These are phyloP conservation scores for Dromiciops gliroides DNA, from an alignment of 2,113 vertebrate species.

Conservation along the genomic window DNA sequence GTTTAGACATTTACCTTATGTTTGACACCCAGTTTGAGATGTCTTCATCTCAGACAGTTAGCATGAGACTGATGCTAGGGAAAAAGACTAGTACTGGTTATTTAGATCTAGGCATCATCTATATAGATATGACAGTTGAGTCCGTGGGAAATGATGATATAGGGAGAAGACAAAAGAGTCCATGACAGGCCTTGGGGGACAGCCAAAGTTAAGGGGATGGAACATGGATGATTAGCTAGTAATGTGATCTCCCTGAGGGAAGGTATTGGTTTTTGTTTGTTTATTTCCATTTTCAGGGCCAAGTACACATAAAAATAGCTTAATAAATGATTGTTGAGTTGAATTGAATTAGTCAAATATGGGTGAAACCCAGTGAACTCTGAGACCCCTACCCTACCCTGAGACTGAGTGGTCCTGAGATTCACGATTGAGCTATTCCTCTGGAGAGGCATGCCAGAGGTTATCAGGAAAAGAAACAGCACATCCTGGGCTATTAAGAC, in stretches of 20 bases:
- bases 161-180: neutral
- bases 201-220: neutral
- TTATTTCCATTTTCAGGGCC: neutral
- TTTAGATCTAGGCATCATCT: neutral
- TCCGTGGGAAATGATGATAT: neutral
- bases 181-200: neutral
- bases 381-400: neutral
- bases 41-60: neutral
- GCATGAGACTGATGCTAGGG: neutral
- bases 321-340: neutral
- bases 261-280: neutral
- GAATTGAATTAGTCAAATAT: neutral
- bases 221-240: neutral
- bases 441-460: neutral
- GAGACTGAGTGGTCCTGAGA: neutral
- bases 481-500: neutral
- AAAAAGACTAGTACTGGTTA: neutral
- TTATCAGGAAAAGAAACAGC: neutral
- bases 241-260: neutral
- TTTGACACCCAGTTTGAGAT: neutral
- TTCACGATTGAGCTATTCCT: neutral
- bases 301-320: neutral
- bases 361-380: neutral
- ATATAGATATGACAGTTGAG: neutral
- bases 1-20: neutral